These are phyloP conservation scores for Prochilodus magdalenae DNA, from an alignment of 2,113 vertebrate species.

Conservation along the genomic window DNA sequence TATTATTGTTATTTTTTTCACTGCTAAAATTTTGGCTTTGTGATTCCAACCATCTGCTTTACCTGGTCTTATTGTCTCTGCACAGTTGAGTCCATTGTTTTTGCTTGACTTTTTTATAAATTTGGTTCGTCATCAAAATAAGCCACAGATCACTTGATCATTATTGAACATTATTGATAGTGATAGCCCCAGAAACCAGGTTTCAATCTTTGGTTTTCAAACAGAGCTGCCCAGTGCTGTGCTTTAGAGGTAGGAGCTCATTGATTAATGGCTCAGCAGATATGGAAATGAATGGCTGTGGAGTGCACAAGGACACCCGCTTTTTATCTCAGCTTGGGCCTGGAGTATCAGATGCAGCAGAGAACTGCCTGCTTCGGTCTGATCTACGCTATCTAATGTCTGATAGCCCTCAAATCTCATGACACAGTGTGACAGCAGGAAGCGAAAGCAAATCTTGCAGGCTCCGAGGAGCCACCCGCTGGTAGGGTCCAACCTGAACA, in stretches of 20 bases:
- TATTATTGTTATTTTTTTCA: too few species aligned
- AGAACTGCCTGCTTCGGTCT: conserved; percentile 45
- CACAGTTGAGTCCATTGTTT: too few species aligned
- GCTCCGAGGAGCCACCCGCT: conserved; percentile 26
- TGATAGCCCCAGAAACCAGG: not conserved
- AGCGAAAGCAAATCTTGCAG: conserved; percentile 20
- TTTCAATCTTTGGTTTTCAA: not conserved
- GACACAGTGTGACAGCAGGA: conserved; percentile 49
- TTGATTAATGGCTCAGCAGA: conserved; percentile 73
- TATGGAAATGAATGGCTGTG: conserved; percentile 69
- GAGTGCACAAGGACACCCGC: conserved; percentile 58
- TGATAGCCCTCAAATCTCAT: conserved; percentile 39
- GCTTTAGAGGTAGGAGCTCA: conserved; percentile 41
- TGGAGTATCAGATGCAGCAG: conserved; percentile 40
- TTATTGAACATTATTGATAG: too few species aligned
- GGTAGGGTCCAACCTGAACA: conserved; percentile 19
- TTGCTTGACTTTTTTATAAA: not conserved
- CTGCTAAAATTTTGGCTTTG: too few species aligned
- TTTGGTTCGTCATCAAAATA: not conserved
- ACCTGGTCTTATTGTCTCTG: too few species aligned
- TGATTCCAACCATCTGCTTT: too few species aligned
- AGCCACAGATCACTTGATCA: too few species aligned
- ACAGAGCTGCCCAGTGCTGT: not conserved
- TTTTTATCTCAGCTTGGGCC: conserved; percentile 55
- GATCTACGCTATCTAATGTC: conserved; percentile 49